Percentiles rank a stretch among this genome's conserved stretches.
Conservation (phyloP, 2,797 vertebrate genomes). For the Ctenosaura bakeri region DNA sequence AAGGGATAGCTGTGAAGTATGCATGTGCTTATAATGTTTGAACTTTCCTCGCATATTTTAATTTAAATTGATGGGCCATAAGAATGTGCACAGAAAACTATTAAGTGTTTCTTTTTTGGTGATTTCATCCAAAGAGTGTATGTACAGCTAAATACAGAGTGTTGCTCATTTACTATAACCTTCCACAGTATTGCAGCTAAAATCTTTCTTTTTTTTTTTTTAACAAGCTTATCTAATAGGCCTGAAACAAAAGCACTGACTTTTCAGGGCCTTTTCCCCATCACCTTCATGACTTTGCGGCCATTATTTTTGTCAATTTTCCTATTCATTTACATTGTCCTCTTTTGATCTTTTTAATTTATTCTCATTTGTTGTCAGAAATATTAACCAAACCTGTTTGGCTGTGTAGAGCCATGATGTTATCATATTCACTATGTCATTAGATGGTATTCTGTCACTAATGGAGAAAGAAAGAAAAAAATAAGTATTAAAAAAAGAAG, state of each 20-base stretch:
- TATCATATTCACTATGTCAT: neutral
- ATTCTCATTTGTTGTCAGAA: neutral
- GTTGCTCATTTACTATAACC: neutral
- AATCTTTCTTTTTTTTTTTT: conserved; percentile 35
- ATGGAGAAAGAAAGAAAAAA: neutral
- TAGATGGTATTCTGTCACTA: neutral
- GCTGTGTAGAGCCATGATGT: neutral
- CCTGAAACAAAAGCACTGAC: neutral
- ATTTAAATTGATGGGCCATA: conserved; percentile 58
- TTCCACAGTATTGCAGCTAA: conserved; percentile 45
- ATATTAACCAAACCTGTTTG: neutral
- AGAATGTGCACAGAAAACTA: neutral
- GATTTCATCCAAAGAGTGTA: conserved; percentile 12
- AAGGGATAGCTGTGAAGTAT: conserved; percentile 35
- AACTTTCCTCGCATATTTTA: conserved; percentile 46
- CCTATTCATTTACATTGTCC: neutral
- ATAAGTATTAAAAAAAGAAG: neutral
- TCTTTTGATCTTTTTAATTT: neutral
- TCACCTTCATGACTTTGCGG: neutral
- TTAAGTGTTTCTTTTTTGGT: conserved; percentile 21
- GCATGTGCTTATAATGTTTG: conserved; percentile 63
- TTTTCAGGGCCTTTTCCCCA: too few relatives aligned
- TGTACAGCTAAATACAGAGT: conserved; percentile 7
- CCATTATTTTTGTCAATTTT: neutral
- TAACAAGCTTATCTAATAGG: conserved; percentile 32